phyloP scores from a whole-genome alignment of 53 echinoderm and acorn worm genomes.

The Henricia sp. region DNA sequence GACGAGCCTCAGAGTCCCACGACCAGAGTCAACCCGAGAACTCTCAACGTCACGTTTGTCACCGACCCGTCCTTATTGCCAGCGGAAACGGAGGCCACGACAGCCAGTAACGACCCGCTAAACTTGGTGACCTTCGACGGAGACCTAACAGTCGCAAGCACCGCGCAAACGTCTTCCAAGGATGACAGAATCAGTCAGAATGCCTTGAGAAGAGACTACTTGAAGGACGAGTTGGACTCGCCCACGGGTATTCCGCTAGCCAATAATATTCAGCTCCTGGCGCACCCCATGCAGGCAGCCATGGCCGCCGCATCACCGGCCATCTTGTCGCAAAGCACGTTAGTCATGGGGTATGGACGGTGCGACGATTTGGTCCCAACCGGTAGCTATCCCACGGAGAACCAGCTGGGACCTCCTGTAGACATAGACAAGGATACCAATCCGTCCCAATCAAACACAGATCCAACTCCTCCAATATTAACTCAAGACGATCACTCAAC shows the following conservation, averaged over 20 bases:
- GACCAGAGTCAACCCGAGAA: conserved; percentile 43
- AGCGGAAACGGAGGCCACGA: conserved; percentile 23
- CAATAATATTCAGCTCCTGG: conserved; percentile 77
- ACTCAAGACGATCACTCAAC: neutral
- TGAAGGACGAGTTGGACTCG: conserved; percentile 53
- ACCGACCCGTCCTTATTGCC: conserved; percentile 42
- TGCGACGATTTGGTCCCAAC: neutral
- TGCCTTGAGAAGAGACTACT: conserved; percentile 28
- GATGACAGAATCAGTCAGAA: neutral
- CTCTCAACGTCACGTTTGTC: conserved; percentile 50
- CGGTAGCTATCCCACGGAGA: neutral
- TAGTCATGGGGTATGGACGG: conserved; percentile 50
- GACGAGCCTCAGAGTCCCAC: conserved; percentile 52
- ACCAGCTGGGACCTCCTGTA: neutral
- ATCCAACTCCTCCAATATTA: neutral
- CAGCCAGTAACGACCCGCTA: conserved; percentile 68
- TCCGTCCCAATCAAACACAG: neutral
- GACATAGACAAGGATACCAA: neutral
- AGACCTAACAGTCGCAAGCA: neutral
- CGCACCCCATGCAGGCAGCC: conserved; percentile 65
- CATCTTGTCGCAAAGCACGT: conserved; percentile 34
- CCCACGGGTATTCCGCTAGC: conserved; percentile 78
- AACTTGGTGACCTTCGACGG: conserved; percentile 53
- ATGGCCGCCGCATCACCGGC: conserved; percentile 56
- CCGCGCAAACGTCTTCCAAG: conserved; percentile 53